Conservation (phyloP, 2,797 vertebrate species). For the Microcaecilia unicolor region DNA sequence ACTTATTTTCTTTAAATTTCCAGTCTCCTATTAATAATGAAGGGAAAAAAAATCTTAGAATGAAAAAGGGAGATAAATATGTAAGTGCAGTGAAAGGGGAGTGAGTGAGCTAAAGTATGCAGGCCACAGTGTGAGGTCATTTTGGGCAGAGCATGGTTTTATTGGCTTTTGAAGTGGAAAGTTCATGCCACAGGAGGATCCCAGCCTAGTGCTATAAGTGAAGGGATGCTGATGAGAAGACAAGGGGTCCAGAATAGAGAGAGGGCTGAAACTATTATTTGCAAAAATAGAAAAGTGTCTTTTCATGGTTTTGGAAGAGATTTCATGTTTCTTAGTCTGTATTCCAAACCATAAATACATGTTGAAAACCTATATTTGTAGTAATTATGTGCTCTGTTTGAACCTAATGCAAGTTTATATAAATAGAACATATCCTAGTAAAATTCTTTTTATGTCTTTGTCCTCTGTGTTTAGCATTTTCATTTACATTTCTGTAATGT, state of each 20-base stretch:
- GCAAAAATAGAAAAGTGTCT: fast-evolving
- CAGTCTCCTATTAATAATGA: too few relatives aligned
- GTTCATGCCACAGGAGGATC: background rate
- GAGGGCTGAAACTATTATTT: background rate
- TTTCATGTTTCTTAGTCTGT: slow-evolving; percentile 2
- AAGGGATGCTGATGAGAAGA: background rate
- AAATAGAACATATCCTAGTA: background rate
- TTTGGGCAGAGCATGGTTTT: slow-evolving; percentile 2
- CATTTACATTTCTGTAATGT: slow-evolving; percentile 1
- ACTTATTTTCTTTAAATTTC: slow-evolving; percentile 1
- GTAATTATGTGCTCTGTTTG: background rate
- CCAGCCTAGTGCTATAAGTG: background rate
- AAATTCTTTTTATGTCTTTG: background rate
- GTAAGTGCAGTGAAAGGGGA: slow-evolving; percentile 9
- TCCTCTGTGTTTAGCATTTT: background rate
- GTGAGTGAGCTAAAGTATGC: background rate
- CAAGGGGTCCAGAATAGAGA: background rate
- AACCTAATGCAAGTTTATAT: background rate
- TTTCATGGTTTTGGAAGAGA: background rate
- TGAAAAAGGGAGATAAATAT: background rate
- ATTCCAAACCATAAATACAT: background rate
- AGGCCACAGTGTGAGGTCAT: slow-evolving; percentile 12
- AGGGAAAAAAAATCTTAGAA: background rate
- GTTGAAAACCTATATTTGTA: background rate
- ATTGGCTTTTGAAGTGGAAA: background rate